Evolutionary conservation across 2,797 vertebrate genomes (phyloP), one percentile per base, ranked within the genome.

Genomic region (Hylomyscus alleni): DNA sequence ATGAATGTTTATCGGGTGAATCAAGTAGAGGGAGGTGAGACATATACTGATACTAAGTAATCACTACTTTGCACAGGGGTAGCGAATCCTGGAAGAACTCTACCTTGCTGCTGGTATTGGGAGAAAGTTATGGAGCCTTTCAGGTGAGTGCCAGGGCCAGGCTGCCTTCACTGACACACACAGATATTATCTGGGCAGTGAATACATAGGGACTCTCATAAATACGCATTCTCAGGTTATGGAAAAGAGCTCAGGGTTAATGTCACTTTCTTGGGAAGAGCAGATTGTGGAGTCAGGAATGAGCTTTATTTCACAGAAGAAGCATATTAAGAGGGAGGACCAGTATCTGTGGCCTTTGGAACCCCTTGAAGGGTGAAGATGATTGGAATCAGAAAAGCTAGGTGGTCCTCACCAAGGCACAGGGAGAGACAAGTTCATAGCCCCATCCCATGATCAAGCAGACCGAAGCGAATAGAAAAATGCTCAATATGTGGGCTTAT

Each of bases 361-460:
- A 11, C 11, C 54, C 24, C 12, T 20, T 22, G n/a, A 15, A 78
- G 34, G 9, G 6, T 40, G 12, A 86, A 72, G 72, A 17, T 6
- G 40, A 50, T 60, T 29, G 29, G 52, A 56, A 83, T 24, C 17
- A 75, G 40, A 54, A 62, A 88, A 80, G 24, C 31, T n/a, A 24
- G 60, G 9, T n/a, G 10, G 2, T 12, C 0, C 15, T 90, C 3
- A 6, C 34, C 13, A 62, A 82, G 20, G 37, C 9, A 29, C 52
- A 20, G 15, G 0, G 4, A 78, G 17, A 58, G 77, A 78, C 9
- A 72, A 9, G 44, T 50, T 17, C 44, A 77, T 15, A 77, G 75
- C 26, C 3, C 13, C 5, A 5, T 34, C 50, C 9, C 29, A 12
- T 10, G 1, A 26, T 24, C 5, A 3, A 34, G 56, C 2, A 17